Percentiles rank a stretch among this genome's conserved stretches.
phyloP scores from a whole-genome alignment of 2,797 vertebrate genomes.

The Lagodon rhomboides region DNA sequence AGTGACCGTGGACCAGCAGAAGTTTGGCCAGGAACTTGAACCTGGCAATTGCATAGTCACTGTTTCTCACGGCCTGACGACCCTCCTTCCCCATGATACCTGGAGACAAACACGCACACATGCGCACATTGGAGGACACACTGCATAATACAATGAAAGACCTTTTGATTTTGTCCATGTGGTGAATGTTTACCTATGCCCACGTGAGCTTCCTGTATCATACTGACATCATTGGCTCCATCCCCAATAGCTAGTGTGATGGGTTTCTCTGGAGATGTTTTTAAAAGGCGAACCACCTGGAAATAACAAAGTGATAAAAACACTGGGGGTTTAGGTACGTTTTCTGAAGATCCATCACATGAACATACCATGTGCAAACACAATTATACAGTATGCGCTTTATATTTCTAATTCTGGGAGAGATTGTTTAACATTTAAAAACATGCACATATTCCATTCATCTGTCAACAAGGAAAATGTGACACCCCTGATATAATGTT shows the following conservation, averaged over 20 bases:
- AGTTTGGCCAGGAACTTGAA: conserved; percentile 98
- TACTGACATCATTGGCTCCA: conserved; percentile 98
- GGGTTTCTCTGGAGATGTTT: conserved; percentile 96
- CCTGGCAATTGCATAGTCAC: conserved; percentile 99
- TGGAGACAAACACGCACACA: conserved; percentile 64
- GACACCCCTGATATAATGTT: background rate
- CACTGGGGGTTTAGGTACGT: background rate
- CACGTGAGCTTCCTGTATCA: conserved; percentile 99
- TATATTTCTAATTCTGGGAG: background rate
- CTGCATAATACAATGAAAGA: background rate
- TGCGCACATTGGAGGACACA: background rate
- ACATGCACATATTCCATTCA: background rate
- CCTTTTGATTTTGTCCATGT: background rate
- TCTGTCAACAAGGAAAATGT: background rate
- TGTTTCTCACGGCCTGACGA: conserved; percentile 98
- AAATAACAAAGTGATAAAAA: conserved; percentile 33
- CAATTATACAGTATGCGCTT: background rate
- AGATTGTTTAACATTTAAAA: background rate
- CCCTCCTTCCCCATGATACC: conserved; percentile 99
- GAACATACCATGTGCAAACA: background rate
- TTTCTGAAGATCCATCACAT: background rate
- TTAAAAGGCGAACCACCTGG: conserved; percentile 96
- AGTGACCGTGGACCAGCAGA: conserved; percentile 98
- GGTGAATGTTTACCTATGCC: conserved; percentile 91
- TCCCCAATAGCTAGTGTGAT: conserved; percentile 96